Percentiles rank a stretch among this genome's conserved stretches.
Evolutionary conservation across 2,113 vertebrate genomes (phyloP).

Genomic region (Tonatia bakeri): DNA sequence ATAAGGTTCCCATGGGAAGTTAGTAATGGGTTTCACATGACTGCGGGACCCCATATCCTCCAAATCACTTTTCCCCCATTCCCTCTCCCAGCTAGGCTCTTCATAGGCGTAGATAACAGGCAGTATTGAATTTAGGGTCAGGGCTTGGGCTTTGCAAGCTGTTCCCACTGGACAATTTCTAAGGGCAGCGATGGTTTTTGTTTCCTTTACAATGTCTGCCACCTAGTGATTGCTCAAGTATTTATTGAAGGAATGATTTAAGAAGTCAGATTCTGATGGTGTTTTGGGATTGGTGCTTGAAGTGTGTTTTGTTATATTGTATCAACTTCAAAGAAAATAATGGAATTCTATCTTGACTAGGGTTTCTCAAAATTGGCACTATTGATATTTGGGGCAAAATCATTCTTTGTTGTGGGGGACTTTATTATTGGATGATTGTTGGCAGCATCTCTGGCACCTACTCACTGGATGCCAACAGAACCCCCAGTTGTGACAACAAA

Average conservation of each 20-base stretch:
- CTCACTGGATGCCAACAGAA: background rate
- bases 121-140: background rate
- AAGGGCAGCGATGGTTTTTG: background rate
- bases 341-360: background rate
- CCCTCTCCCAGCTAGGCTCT: conserved; percentile 3
- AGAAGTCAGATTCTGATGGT: background rate
- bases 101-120: background rate
- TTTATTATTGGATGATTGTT: background rate
- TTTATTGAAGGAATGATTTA: background rate
- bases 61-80: background rate
- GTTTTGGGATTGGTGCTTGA: background rate
- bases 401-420: background rate
- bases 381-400: background rate
- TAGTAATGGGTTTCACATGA: background rate
- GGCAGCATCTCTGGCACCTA: background rate
- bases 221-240: background rate
- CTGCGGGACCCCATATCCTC: background rate
- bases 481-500: background rate
- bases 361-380: background rate
- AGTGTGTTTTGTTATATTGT: background rate
- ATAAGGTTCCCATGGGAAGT: background rate
- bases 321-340: background rate
- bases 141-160: background rate
- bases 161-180: background rate
- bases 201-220: background rate